Evolutionary conservation across 92 coral and sea anemone species (phyloP), one percentile per base, ranked within the genome.

Genomic region (Parazoanthus darwini): DNA sequence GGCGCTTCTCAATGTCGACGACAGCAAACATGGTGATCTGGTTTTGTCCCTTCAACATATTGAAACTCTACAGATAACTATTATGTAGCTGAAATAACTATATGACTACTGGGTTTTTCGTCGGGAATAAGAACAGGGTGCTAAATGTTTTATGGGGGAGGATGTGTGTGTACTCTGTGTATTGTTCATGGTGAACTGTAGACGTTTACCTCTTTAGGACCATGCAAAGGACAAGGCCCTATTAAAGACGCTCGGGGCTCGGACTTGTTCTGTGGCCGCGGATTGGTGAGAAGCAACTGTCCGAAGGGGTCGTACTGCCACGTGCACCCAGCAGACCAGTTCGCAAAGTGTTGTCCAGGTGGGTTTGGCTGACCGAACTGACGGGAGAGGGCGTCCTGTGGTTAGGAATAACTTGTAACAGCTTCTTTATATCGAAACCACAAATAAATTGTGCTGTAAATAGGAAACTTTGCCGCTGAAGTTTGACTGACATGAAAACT

Each of bases 341-440:
- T 90, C 78, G 93, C 95, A 42, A 90, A 87, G 76, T 92, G 94
- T 75, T 93, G 97, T 65, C 80, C 90, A 84, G 88, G 95, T 93
- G 35, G 70, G 86, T 39, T 73, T 39, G 71, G 6, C 16, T n/a
- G 70, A 65, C 7, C 46, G 38, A 38, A 3, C 56, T 44, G 3
- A 22, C 3, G 68, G 46, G 67, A 73, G 84, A 86, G 38, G 25
- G 26, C 15, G 54, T 39, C 2, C 81, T 77, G n/a, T 78, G 51
- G 51, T 48, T 48, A 48, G 51, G 51, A 48, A 7, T 48, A 48
- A 8, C 11, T 48, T 48, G 51, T 7, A 48, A 13, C 9, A 48
- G 51, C 51, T 48, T 48, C 51, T 48, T 5, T 48, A 48, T 48
- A 13, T 20, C 20, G 2, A 3, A 54, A 39, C 16, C 16, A 1